Conservation (phyloP, 2,113 vertebrate genomes). For the Arvicanthis niloticus region DNA sequence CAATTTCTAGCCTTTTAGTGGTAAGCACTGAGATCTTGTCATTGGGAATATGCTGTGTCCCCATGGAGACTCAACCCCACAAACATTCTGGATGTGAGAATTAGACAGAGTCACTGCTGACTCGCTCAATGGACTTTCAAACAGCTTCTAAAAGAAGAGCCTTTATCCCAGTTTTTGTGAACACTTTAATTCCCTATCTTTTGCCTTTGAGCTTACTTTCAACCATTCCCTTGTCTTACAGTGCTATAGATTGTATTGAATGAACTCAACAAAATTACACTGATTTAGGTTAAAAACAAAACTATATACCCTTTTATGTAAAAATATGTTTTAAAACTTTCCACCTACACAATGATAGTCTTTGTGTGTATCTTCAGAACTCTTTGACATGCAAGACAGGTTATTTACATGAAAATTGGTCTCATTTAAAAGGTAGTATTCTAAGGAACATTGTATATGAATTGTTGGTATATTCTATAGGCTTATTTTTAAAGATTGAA, state of each 20-base stretch:
- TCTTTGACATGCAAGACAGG: constrained; percentile 31
- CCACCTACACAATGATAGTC: constrained; percentile 29
- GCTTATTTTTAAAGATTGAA: constrained; percentile 43
- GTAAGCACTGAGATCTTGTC: background rate
- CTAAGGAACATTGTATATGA: constrained; percentile 21
- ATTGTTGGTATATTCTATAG: constrained; percentile 43
- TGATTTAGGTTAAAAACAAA: background rate
- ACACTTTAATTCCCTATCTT: background rate
- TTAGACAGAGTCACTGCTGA: background rate
- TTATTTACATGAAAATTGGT: constrained; percentile 36
- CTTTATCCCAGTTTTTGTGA: background rate
- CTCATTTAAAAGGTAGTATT: constrained; percentile 61
- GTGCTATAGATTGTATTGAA: constrained; percentile 33
- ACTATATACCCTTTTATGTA: constrained; percentile 33
- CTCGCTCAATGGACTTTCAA: background rate
- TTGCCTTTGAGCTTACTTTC: constrained; percentile 48
- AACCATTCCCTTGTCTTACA: background rate
- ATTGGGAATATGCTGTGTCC: background rate
- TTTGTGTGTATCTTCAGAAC: constrained; percentile 27
- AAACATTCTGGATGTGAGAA: background rate
- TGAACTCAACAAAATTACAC: constrained; percentile 49
- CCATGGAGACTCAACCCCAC: background rate
- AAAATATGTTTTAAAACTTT: constrained; percentile 56
- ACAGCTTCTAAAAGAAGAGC: background rate
- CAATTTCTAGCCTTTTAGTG: background rate